These are phyloP conservation scores for Anseranas semipalmata DNA, from an alignment of 2,113 vertebrate genomes.

Conservation along the genomic window DNA sequence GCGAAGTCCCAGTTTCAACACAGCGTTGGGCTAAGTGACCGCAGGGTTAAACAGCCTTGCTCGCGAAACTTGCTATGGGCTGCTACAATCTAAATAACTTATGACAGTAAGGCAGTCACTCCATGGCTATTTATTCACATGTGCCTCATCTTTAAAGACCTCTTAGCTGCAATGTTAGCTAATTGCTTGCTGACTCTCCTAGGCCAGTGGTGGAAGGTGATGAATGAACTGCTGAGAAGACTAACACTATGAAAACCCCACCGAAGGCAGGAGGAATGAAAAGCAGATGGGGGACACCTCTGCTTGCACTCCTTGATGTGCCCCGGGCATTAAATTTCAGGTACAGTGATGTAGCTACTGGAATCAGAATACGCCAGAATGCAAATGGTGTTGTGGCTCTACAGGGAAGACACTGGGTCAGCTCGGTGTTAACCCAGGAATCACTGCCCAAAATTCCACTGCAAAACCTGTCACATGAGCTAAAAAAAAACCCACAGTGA, in stretches of 20 bases:
- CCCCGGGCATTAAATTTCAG: not conserved
- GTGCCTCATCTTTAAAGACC: not conserved
- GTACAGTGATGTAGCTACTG: not conserved
- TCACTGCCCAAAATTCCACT: not conserved
- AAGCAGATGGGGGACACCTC: not conserved
- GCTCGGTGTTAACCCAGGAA: accelerated
- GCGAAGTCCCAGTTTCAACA: not conserved
- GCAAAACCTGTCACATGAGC: not conserved
- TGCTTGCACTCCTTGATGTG: not conserved
- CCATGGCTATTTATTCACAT: not conserved
- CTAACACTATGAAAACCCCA: not conserved
- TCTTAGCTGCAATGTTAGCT: not conserved
- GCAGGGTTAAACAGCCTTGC: not conserved
- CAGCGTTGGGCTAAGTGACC: not conserved
- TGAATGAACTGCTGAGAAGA: not conserved
- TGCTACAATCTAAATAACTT: not conserved
- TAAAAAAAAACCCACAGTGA: not conserved
- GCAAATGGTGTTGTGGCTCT: accelerated
- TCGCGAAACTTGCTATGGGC: not conserved
- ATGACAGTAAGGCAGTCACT: not conserved
- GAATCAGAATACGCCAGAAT: not conserved
- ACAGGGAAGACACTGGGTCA: not conserved
- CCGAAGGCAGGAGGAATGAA: not conserved
- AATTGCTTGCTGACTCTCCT: not conserved
- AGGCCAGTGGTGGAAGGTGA: not conserved